Evolutionary conservation across 2,797 vertebrate genomes (phyloP), one percentile per base, ranked within the genome.

Genomic region (Gymnothorax javanicus): DNA sequence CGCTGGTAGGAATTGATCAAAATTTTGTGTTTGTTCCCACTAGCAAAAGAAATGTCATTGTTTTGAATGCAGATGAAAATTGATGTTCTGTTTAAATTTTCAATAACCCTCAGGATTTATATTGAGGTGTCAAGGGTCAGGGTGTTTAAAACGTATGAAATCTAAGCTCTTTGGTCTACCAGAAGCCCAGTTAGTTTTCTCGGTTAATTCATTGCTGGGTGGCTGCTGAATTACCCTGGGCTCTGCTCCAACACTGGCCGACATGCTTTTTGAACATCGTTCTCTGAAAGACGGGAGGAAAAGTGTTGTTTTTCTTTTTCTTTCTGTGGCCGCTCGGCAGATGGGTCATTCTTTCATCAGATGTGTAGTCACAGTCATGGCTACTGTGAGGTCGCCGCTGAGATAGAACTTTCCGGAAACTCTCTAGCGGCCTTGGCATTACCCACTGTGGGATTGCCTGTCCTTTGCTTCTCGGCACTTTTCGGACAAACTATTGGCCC

Each of bases 231-330:
- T 20, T n/a, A 67, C 62, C 62, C 62, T n/a, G 62, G 20, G 62
- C 23, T 67, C 20, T n/a, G 23, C 62, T 67, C 62, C 23, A 7
- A 64, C 83, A 57, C 75, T 88, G 90, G 90, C 89, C 88, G 87
- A 88, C 90, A 84, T 92, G 92, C 91, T 89, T 92, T 73, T 91
- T 79, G 91, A 93, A 92, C 93, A 93, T 88, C 88, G 89, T 91
- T 93, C 87, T 86, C 91, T 91, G 88, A 89, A 87, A 88, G 94
- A 92, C 94, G 93, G 94, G 93, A 94, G 95, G 96, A 95, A 95
- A 67, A 93, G 92, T 88, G 87, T 88, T 90, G 92, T 93, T 93
- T 92, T 88, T 86, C 83, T 91, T 59, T 71, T 5, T 85, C 86
- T 0, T 17, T 88, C 85, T 82, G 89, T 86, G 85, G 84, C 57